phyloP scores from a whole-genome alignment of 2,113 vertebrate genomes.

The Protobothrops mucrosquamatus region DNA sequence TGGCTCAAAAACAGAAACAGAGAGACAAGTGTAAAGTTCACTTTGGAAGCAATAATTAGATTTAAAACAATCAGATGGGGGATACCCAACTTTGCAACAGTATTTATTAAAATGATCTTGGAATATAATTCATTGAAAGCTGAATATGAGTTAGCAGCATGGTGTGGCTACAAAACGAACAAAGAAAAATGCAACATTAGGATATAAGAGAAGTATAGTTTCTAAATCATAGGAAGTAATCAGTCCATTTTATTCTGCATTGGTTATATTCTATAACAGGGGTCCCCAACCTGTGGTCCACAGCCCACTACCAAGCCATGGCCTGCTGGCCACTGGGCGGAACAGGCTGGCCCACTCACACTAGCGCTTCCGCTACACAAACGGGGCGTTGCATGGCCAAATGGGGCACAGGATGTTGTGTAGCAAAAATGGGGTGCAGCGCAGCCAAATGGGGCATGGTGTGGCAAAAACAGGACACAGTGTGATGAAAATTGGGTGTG shows the following conservation, averaged over 20 bases:
- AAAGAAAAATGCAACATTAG: neutral
- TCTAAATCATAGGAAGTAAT: neutral
- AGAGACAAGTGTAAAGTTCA: neutral
- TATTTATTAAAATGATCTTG: neutral
- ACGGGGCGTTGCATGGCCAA: no score
- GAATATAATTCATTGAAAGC: neutral
- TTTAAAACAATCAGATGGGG: neutral
- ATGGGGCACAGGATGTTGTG: no score
- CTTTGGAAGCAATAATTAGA: neutral
- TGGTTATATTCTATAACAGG: neutral
- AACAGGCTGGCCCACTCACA: no score
- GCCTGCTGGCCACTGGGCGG: no score
- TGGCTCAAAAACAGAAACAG: rapidly evolving
- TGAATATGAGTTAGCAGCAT: neutral
- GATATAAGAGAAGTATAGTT: neutral
- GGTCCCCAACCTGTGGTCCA: no score
- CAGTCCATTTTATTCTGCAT: neutral
- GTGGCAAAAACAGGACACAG: no score
- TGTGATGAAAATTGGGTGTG: no score
- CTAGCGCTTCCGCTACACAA: no score
- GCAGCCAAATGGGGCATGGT: no score
- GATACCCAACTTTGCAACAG: neutral
- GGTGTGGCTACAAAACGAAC: neutral
- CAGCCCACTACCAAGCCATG: no score
- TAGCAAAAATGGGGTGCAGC: no score